Percentiles rank a stretch among this genome's conserved stretches.
phyloP scores from a whole-genome alignment of 2,888 invertebrate species.

The Agriopis aurantiaria region DNA sequence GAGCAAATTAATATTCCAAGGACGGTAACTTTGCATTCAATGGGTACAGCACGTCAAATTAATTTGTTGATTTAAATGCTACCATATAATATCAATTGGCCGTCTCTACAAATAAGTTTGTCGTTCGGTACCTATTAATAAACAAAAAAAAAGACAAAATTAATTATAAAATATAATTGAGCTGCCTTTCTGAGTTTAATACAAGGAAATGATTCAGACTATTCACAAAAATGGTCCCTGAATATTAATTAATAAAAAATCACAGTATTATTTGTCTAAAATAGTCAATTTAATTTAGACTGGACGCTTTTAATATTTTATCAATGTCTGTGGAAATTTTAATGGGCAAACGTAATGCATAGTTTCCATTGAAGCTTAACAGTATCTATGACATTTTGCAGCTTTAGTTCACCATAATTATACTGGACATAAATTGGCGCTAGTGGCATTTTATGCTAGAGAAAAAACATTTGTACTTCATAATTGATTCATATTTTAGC shows the following conservation, averaged over 20 bases:
- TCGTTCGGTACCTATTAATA: too few relatives aligned
- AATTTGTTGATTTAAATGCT: not conserved
- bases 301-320: not conserved
- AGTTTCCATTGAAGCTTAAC: too few relatives aligned
- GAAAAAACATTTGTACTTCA: too few relatives aligned
- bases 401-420: too few relatives aligned
- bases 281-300: not conserved
- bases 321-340: too few relatives aligned
- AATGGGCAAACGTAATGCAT: too few relatives aligned
- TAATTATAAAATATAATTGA: not conserved
- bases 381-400: too few relatives aligned
- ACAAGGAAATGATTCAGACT: not conserved
- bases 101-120: too few relatives aligned
- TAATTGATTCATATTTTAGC: too few relatives aligned
- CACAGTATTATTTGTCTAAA: not conserved
- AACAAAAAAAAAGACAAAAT: not conserved
- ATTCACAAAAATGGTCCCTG: not conserved
- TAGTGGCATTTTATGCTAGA: too few relatives aligned
- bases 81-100: not conserved
- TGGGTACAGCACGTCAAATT: not conserved
- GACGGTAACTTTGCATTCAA: constrained; percentile 5
- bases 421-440: too few relatives aligned
- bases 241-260: not conserved
- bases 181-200: not conserved
- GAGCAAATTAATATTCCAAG: constrained; percentile 17